Conservation (phyloP, 2,113 vertebrate species). For the Oncorhynchus masou region DNA sequence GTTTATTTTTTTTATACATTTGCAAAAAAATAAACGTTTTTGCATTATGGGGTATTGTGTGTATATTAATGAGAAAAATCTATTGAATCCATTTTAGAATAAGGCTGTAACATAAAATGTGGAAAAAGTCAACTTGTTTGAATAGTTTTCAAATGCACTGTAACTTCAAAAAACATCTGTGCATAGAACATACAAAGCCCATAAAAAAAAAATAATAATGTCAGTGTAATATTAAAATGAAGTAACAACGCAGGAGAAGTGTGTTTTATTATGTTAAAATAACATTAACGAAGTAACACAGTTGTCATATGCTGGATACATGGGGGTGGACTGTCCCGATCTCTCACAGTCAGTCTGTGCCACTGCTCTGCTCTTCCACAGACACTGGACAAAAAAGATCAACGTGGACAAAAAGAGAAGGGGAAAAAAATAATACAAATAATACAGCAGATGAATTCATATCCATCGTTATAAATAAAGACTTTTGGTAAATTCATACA, state of each 20-base stretch:
- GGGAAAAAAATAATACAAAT: constrained; percentile 62
- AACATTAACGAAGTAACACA: constrained; percentile 73
- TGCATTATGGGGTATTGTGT: too few species aligned
- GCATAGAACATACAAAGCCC: background rate
- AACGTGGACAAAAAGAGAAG: constrained; percentile 56
- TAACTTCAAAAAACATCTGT: too few species aligned
- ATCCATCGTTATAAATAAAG: constrained; percentile 77
- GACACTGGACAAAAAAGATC: constrained; percentile 16
- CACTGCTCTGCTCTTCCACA: background rate
- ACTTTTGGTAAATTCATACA: constrained; percentile 63
- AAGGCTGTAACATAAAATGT: too few species aligned
- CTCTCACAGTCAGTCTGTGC: background rate
- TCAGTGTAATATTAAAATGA: constrained; percentile 21
- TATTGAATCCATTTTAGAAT: too few species aligned
- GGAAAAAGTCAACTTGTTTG: too few species aligned
- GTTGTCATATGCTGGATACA: constrained; percentile 64
- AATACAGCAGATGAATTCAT: constrained; percentile 48
- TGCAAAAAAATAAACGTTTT: too few species aligned
- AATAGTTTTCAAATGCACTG: too few species aligned
- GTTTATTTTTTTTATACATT: too few species aligned
- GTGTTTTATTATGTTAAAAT: constrained; percentile 75
- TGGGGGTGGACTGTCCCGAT: constrained; percentile 49
- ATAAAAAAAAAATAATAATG: background rate
- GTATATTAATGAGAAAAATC: too few species aligned
- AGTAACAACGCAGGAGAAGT: constrained; percentile 58